Evolutionary conservation across 92 coral and sea anemone genomes (phyloP), one percentile per base, ranked within the genome.

Genomic region (Actinernus sp.): DNA sequence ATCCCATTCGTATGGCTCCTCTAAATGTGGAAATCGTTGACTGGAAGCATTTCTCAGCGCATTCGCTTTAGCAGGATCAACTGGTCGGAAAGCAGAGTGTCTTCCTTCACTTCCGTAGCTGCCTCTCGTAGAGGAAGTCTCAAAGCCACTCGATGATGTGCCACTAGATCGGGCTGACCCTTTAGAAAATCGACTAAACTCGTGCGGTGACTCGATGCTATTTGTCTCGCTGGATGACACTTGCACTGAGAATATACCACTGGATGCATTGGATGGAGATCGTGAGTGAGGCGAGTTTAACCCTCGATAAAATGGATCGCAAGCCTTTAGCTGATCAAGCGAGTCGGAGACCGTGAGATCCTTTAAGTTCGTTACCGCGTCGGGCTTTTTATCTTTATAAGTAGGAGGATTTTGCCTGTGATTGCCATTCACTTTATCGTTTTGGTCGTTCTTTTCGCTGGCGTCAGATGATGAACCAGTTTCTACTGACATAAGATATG

Each of bases 161-260:
- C 67, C 86, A 22, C 92, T 90, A 25, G 78, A 81, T 22, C 78
- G 89, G 4, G 87, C 43, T 21, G 92, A 86, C 9, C 78, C 59
- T 63, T 81, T 24, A 64, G 78, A 25, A 3, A 5, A 26, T 71
- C 91, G 25, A 59, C 79, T 68, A 44, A 55, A 49, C 9, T 67
- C 74, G 4, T 59, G 68, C 27, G 88, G 91, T 9, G 96, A 89
- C 3, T 86, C 97, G 8, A 86, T 64, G 55, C 97, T 90, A 67
- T 86, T 90, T 11, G 97, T 86, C 66, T 90, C 97, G 55, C 92
- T 81, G n/a, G 89, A 86, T 4, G 96, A 89, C 11, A 89, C 96
- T 27, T 79, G 88, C 11, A 74, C 81, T 11, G 96, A 89, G 18
- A 53, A 87, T 22, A 90, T 52, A 17, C 97, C 97, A 13, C 97